These are phyloP conservation scores for Synergus itoensis DNA, from an alignment of 2,888 invertebrate genomes.

Conservation along the genomic window DNA sequence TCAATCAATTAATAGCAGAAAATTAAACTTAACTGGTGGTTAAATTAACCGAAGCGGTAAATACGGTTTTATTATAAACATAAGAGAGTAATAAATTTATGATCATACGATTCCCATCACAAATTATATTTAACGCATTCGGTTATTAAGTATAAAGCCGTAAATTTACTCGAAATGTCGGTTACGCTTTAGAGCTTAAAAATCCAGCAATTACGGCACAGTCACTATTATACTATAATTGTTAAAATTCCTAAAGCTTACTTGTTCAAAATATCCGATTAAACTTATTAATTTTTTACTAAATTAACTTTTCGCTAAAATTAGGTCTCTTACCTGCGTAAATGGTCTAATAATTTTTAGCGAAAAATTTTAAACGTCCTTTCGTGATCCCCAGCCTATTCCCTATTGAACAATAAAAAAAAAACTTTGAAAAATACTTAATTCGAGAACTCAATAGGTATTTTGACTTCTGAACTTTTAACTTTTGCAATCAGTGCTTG, in stretches of 20 bases:
- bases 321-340: no score
- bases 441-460: neutral
- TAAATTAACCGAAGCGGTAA: conserved; percentile 22
- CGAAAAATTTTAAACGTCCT: no score
- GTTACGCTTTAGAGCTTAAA: no score
- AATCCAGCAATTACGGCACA: no score
- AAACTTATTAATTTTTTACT: no score
- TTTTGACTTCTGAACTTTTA: conserved; percentile 14
- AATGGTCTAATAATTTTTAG: no score
- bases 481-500: conserved; percentile 5
- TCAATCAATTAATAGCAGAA: conserved; percentile 14
- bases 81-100: conserved; percentile 3
- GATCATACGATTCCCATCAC: neutral
- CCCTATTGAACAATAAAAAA: neutral
- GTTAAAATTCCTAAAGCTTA: no score
- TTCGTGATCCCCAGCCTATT: no score
- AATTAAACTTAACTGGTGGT: conserved; percentile 21
- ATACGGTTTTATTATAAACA: neutral
- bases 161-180: no score
- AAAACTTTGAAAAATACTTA: neutral
- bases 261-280: no score
- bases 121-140: conserved; percentile 16
- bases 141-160: neutral
- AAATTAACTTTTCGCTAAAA: no score
- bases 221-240: no score